These are phyloP conservation scores for Furnarius figulus DNA, from an alignment of 2,113 vertebrate genomes.

Conservation along the genomic window DNA sequence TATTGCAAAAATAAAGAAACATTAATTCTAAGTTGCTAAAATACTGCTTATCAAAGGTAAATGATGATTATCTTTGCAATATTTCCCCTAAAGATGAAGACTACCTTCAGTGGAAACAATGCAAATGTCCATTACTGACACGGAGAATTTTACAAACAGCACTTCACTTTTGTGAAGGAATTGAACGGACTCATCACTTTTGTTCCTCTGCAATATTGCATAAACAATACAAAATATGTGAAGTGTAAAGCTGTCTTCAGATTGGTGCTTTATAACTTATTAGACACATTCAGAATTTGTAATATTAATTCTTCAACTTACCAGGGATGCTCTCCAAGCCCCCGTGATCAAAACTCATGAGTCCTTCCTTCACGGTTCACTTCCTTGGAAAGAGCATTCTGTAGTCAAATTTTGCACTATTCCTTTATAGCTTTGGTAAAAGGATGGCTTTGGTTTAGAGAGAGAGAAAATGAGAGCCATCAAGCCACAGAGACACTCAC, in stretches of 20 bases:
- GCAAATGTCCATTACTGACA: background rate
- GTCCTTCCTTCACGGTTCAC: constrained; percentile 84
- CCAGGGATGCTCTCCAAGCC: constrained; percentile 86
- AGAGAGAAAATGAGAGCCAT: constrained; percentile 54
- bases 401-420: constrained; percentile 20
- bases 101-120: background rate
- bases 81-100: background rate
- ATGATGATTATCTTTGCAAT: background rate
- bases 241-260: background rate
- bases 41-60: background rate
- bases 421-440: constrained; percentile 60
- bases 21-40: background rate
- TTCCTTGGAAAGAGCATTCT: constrained; percentile 70
- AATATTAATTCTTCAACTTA: constrained; percentile 43
- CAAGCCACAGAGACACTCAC: background rate
- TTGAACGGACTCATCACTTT: background rate
- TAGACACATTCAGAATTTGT: background rate
- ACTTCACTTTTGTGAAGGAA: background rate
- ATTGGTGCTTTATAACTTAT: background rate
- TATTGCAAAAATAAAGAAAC: background rate
- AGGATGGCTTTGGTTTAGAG: constrained; percentile 60
- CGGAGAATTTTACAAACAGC: background rate
- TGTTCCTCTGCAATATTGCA: background rate
- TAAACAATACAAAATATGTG: background rate
- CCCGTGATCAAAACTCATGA: constrained; percentile 84